Base-by-base conservation (phyloP, 2,113 vertebrate genomes). In the Carassius gibelio region DNA sequence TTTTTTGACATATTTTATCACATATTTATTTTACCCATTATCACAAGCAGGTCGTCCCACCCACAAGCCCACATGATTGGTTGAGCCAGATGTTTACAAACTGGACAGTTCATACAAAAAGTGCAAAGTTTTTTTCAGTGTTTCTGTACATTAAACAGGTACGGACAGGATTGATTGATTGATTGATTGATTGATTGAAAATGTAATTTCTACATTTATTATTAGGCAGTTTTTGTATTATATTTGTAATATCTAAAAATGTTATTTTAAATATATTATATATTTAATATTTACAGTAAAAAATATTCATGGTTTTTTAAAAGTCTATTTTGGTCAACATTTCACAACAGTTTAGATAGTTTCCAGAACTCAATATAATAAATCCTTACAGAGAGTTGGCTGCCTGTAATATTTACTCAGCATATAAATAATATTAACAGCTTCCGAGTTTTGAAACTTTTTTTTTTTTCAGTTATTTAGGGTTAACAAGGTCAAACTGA, bases 371-470 rank as follows among this genome's bases (percentile, higher is more conserved):
- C 26, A 38, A 6, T 52, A 26, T 34, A 9, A 64, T 64, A 72
- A 85, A 69, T 45, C 36, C 52, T 68, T 34, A 42, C 7, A 38
- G 45, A 62, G 38, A 26, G 26, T 15, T 57, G 26, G 17, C 72
- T 55, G 23, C 45, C n/a, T 61, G 55, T 76, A 55, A 76, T 52
- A 11, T 23, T 4, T 8, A 21, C 38, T 42, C 10, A 36, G n/a
- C 87, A 83, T 79, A 74, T 85, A 80, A 82, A 85, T 79, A 83
- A 78, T 34, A 82, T 83, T 82, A 82, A n/a, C 71, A 78, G 13
- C 14, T 55, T 36, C 19, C 30, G 83, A 30, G 30, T 23, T 19
- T 45, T 81, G 30, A 64, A 17, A 48, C 45, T 10, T 45, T 45
- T 45, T 45, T 45, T 3, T 36, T 38, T 38, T 38, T 38, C 5